Evolutionary conservation across 1,140 invertebrate genomes (phyloP).

Genomic region (Pantala flavescens): DNA sequence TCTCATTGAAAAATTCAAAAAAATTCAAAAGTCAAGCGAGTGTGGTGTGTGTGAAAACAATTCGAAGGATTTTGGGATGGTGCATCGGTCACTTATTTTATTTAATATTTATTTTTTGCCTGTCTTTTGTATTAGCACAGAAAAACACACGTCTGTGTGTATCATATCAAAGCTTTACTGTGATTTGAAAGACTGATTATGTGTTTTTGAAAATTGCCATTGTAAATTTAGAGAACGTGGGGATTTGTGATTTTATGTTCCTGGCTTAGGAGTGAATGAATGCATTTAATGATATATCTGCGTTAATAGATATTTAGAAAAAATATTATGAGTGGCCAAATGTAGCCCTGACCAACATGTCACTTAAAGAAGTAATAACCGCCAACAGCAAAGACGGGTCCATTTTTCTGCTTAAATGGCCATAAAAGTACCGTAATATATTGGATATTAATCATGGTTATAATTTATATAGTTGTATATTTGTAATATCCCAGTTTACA

Average conservation of each 20-base stretch:
- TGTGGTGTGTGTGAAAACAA: background rate
- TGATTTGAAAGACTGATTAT: slow-evolving; percentile 25
- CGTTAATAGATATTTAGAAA: slow-evolving; percentile 14
- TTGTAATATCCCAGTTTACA: slow-evolving; percentile 20
- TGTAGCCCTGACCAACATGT: slow-evolving; percentile 15
- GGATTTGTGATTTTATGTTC: slow-evolving; percentile 14
- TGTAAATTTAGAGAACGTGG: slow-evolving; percentile 15
- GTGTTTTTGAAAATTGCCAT: slow-evolving; percentile 22
- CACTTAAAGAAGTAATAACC: slow-evolving; percentile 13
- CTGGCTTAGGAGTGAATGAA: slow-evolving; percentile 15
- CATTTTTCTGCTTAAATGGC: slow-evolving; percentile 21
- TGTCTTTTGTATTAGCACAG: slow-evolving; percentile 12
- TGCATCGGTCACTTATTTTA: slow-evolving; percentile 7
- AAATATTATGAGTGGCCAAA: slow-evolving; percentile 12
- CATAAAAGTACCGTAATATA: slow-evolving; percentile 20
- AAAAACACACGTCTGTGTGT: slow-evolving; percentile 20
- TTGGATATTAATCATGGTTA: slow-evolving; percentile 17
- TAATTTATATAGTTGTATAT: slow-evolving; percentile 14
- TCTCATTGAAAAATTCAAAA: slow-evolving; percentile 9
- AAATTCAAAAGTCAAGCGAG: slow-evolving; percentile 6
- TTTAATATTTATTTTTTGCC: slow-evolving; percentile 18
- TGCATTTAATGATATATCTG: slow-evolving; percentile 15
- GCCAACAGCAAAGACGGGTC: slow-evolving; percentile 22
- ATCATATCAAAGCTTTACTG: slow-evolving; percentile 25
- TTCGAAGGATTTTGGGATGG: slow-evolving; percentile 6